phyloP scores from a whole-genome alignment of 2,888 invertebrate genomes.

The Hydroisotoma schaefferi region DNA sequence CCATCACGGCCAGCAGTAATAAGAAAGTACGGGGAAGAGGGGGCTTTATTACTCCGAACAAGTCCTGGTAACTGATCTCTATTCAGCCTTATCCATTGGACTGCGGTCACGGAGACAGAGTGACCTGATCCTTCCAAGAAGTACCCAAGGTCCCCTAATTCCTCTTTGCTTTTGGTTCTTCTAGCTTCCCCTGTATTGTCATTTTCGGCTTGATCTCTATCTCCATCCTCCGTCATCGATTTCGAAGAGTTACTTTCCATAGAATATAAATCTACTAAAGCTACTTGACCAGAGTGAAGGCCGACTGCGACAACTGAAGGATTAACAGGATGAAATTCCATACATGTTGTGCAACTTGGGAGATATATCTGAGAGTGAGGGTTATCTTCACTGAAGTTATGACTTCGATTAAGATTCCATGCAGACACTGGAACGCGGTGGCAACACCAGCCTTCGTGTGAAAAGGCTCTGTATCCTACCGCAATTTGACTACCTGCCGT shows the following conservation, averaged over 20 bases:
- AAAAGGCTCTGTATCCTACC: conserved; percentile 33
- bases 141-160: conserved; percentile 20
- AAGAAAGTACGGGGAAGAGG: conserved; percentile 27
- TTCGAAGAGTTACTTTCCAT: not conserved
- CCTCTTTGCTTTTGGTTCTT: not conserved
- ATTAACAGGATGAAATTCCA: conserved; percentile 44
- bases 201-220: not conserved
- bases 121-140: conserved; percentile 23
- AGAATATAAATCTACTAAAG: conserved; percentile 29
- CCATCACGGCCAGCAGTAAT: conserved; percentile 41
- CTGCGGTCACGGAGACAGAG: conserved; percentile 13
- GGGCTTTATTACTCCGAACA: conserved; percentile 4
- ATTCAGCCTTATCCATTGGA: conserved; percentile 30
- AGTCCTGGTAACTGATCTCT: conserved; percentile 19
- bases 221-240: not conserved
- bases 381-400: conserved; percentile 21
- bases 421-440: conserved; percentile 38
- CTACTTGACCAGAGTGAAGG: conserved; percentile 41
- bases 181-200: not conserved
- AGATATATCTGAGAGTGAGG: conserved; percentile 40
- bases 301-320: conserved; percentile 41
- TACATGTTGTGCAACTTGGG: conserved; percentile 29
- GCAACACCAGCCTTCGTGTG: conserved; percentile 43
- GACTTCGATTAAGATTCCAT: conserved; percentile 36
- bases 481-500: conserved; percentile 44